Percentiles rank a stretch among this genome's conserved stretches.
phyloP scores from a whole-genome alignment of 2,888 invertebrate species.

The Sesia apiformis region DNA sequence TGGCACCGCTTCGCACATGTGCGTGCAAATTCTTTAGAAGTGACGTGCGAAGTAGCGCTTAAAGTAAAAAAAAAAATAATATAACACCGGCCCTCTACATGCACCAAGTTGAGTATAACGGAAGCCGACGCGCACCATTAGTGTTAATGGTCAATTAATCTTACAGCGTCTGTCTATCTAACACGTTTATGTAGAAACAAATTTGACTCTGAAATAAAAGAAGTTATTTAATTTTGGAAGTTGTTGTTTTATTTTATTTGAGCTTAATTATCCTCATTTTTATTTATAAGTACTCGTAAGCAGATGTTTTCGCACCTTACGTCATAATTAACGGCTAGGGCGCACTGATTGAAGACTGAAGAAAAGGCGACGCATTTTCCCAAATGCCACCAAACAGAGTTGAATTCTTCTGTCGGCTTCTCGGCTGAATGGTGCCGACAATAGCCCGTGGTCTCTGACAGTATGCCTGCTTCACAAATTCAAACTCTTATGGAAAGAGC shows the following conservation, averaged over 20 bases:
- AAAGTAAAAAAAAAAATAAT: constrained; percentile 10
- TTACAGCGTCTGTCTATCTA: constrained; percentile 66
- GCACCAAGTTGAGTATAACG: constrained; percentile 47
- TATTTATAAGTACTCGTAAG: background rate
- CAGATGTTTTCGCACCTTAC: no score
- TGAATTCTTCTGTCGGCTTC: no score
- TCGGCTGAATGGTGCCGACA: no score
- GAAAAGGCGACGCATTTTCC: no score
- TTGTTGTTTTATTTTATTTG: constrained; percentile 50
- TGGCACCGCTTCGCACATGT: background rate
- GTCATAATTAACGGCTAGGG: no score
- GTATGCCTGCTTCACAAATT: no score
- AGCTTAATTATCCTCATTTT: background rate
- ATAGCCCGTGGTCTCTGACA: no score
- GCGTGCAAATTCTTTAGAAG: constrained; percentile 1
- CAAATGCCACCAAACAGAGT: no score
- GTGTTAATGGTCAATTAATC: constrained; percentile 65
- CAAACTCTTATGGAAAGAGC: no score
- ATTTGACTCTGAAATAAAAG: constrained; percentile 75
- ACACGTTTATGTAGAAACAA: constrained; percentile 73
- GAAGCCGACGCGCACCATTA: constrained; percentile 58
- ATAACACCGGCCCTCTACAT: constrained; percentile 40
- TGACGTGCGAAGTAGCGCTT: constrained; percentile 24
- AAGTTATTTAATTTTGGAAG: constrained; percentile 74
- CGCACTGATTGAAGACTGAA: no score